phyloP scores from a whole-genome alignment of 2,797 vertebrate genomes.

The Limosa lapponica region DNA sequence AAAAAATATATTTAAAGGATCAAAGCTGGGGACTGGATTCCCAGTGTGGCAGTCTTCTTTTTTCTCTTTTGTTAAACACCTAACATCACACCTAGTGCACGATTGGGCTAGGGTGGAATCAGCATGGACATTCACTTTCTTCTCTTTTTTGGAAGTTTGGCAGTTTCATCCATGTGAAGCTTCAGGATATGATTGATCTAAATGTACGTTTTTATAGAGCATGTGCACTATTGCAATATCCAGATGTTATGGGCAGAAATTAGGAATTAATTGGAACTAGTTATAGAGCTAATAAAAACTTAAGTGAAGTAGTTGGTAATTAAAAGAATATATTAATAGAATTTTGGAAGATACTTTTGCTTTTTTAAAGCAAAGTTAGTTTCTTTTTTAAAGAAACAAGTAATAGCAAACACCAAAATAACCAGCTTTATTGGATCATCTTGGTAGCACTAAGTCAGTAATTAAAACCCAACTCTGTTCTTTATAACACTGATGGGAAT shows the following conservation, averaged over 20 bases:
- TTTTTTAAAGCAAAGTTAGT: no score
- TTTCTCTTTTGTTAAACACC: neutral
- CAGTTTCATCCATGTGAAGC: neutral
- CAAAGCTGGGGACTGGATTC: neutral
- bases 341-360: neutral
- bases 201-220: neutral
- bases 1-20: neutral
- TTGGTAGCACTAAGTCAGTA: neutral
- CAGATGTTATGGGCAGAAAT: neutral
- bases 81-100: neutral
- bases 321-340: neutral
- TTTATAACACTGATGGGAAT: neutral
- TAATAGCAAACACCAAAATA: neutral
- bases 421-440: neutral
- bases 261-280: neutral
- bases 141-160: neutral
- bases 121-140: neutral
- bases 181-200: neutral
- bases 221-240: neutral
- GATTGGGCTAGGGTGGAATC: neutral
- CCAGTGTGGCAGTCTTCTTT: neutral
- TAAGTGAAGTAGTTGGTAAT: neutral
- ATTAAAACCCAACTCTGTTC: slow-evolving; percentile 15
- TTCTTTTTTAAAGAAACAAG: neutral
- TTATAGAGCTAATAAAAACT: neutral